Base-by-base conservation (phyloP, 2,888 invertebrate species). In the Neocrepidodera transversa region DNA sequence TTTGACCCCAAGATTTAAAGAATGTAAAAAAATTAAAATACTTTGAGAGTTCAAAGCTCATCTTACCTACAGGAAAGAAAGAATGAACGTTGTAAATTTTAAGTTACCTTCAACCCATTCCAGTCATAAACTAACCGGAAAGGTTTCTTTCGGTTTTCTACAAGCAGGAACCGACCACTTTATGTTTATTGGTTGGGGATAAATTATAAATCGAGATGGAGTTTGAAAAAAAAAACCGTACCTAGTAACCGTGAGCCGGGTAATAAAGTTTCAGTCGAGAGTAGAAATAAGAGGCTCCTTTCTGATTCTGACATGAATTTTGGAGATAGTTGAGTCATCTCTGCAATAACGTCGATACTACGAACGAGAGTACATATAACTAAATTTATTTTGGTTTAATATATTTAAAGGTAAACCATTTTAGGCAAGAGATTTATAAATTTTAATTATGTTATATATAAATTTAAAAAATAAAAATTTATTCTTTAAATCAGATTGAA, bases 131-230 rank as follows among this genome's bases (percentile, higher is more conserved):
- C 32, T 18, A 40, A 43, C 52, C 52, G 42, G 52, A 52, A 52
- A 53, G 43, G 43, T 45, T 53, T 53, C 53, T 53, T 53, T 43
- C 35, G 53, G 53, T 53, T 53, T n/a, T 53, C 53, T 43, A 53
- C 43, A 53, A 53, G 43, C 53, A 40, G 16, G 32, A 32, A 32
- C 53, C 53, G 53, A 56, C 57, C 52, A 54, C 54, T 58, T 64
- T 58, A 64, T 30, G 64, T 62, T 64, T 62, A 64, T 64, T 64
- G 57, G 64, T 53, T 53, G 50, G 45, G 36, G 58, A 55, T 64
- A 56, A 64, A 64, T 64, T 60, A 62, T 64, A 59, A 59, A 64
- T 62, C 40, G 51, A 38, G 42, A 42, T 42, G 52, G 52, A 40
- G 52, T 52, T 52, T 45, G n/a, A 53, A 53, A 45, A 42, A 52